A percentile compares a stretch with the other conserved stretches of the same genome.
phyloP scores from a whole-genome alignment of 2,888 invertebrate genomes.

The Microctonus brassicae region DNA sequence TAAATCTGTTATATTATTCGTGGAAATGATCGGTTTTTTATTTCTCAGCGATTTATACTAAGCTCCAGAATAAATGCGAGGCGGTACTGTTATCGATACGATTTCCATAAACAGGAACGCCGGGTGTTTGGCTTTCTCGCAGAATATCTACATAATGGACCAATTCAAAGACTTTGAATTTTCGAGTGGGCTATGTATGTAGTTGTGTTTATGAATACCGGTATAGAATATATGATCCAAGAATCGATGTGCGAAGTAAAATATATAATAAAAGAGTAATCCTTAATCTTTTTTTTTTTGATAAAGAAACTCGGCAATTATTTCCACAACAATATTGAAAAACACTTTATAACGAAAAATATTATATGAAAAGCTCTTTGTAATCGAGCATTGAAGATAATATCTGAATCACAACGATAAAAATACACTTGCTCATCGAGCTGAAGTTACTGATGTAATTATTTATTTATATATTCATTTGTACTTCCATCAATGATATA shows the following conservation, averaged over 20 bases:
- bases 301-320: not conserved
- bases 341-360: too few species aligned
- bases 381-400: too few species aligned
- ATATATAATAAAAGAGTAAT: not conserved
- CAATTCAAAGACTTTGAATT: slow-evolving; percentile 44
- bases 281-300: not conserved
- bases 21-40: slow-evolving; percentile 5
- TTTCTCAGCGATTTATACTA: slow-evolving; percentile 36
- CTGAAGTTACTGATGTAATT: too few species aligned
- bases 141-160: slow-evolving; percentile 45
- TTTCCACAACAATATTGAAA: too few species aligned
- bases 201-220: slow-evolving; percentile 30
- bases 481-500: too few species aligned
- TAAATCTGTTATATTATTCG: not conserved
- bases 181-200: slow-evolving; percentile 40
- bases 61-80: slow-evolving; percentile 40
- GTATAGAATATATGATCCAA: not conserved
- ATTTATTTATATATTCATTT: too few species aligned
- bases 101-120: slow-evolving; percentile 45
- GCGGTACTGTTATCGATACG: slow-evolving; percentile 46
- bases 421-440: too few species aligned
- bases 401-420: too few species aligned
- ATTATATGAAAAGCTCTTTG: too few species aligned
- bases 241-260: slow-evolving; percentile 7
- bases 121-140: slow-evolving; percentile 44